phyloP scores from a whole-genome alignment of 2,797 vertebrate genomes.

The Aphelocoma californica region DNA sequence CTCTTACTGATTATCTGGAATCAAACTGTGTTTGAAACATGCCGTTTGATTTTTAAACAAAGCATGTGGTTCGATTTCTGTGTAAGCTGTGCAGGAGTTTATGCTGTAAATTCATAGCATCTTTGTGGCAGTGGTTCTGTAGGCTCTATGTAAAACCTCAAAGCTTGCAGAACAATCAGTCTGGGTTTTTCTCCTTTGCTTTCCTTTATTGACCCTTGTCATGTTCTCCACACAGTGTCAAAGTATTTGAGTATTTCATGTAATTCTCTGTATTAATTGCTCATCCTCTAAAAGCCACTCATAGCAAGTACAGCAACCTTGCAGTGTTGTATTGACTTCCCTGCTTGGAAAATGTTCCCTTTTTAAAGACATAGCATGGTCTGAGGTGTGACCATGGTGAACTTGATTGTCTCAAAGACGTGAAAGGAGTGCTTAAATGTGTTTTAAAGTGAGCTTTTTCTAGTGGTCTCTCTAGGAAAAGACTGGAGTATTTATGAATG shows the following conservation, averaged over 20 bases:
- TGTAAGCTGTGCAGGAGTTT: neutral
- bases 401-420: neutral
- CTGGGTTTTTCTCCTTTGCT: neutral
- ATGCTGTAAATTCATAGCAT: neutral
- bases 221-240: neutral
- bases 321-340: conserved; percentile 22
- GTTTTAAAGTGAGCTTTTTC: neutral
- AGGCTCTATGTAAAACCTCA: neutral
- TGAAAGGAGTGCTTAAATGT: neutral
- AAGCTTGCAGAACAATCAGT: neutral
- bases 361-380: neutral
- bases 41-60: neutral
- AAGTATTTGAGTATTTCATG: neutral
- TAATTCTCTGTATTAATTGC: neutral
- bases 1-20: conserved; percentile 61
- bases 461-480: neutral
- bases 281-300: neutral
- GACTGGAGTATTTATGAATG: neutral
- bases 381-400: neutral
- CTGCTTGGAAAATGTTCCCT: conserved; percentile 19
- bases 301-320: neutral
- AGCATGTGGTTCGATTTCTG: conserved; percentile 2
- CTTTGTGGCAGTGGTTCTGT: neutral
- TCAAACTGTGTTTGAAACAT: conserved; percentile 63
- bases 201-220: neutral